Evolutionary conservation across 2,113 vertebrate genomes (phyloP), one percentile per base, ranked within the genome.

Genomic region (Hyla sarda): DNA sequence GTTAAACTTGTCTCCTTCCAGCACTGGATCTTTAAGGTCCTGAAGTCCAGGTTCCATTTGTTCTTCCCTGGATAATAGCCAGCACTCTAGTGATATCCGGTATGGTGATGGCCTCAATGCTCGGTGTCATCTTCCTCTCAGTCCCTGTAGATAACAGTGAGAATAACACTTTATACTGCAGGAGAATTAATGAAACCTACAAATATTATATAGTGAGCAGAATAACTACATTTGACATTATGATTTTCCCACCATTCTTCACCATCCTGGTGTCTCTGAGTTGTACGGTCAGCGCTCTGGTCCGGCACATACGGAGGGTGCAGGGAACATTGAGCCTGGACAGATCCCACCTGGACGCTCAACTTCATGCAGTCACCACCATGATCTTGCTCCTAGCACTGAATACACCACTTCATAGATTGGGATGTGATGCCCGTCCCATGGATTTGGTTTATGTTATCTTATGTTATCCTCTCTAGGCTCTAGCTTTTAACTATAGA

Each of bases 1-100:
- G n/a, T n/a, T 30, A 79, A 79, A 25, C 30, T 79, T 37, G 50
- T 79, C 45, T 23, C 48, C 28, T 79, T 79, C 28, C 76, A 79
- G 30, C 28, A 34, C n/a, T 30, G 14, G 11, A 9, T 78, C 17
- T 1, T 58, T 28, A 13, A 5, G 2, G 17, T 34, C 47, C 21
- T 79, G 3, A 79, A 37, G 50, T 37, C 30, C 3, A 34, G 11
- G 19, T 16, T 60, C 21, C 30, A 1, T 23, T 4, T 8, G 3
- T 37, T 4, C 23, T 58, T n/a, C 52, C 77, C 4, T 8, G 52
- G 19, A n/a, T 52, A 30, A 76, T 76, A 9, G 47, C 23, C 6
- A 47, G 47, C 48, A 76, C 47, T 48, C 14, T 76, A 19, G 25
- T 25, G 13, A 3, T 76, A 0, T 52, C 47, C 6, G 28, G 3